Evolutionary conservation across 2,113 vertebrate genomes (phyloP).

Genomic region (Hyperopisus bebe): DNA sequence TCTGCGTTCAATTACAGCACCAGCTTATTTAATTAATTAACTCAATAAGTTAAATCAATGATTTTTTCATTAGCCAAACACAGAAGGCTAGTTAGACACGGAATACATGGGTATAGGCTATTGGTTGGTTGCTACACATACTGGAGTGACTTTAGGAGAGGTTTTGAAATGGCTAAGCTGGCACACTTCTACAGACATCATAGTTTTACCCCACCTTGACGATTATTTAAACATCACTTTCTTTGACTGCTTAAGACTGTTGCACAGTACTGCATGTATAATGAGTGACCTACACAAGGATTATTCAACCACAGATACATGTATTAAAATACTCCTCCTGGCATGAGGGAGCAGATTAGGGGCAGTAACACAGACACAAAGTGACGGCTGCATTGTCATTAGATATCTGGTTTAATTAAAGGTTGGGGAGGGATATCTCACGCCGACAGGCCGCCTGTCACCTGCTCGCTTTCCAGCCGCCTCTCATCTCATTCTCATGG

Average conservation of each 20-base stretch:
- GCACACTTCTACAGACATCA: background rate
- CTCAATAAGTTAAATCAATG: background rate
- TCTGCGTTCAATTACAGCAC: background rate
- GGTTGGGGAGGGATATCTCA: constrained; percentile 10
- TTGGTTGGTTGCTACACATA: background rate
- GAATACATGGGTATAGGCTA: background rate
- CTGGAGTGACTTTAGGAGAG: background rate
- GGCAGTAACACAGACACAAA: background rate
- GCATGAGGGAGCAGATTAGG: background rate
- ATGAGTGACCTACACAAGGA: background rate
- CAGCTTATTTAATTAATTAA: background rate
- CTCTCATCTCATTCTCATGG: background rate
- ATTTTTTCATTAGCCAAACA: background rate
- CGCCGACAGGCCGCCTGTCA: constrained; percentile 22
- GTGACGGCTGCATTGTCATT: constrained; percentile 10
- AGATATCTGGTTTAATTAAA: background rate
- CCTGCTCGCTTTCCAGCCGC: background rate
- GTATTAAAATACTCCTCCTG: background rate
- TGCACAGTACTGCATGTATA: background rate
- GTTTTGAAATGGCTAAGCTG: background rate
- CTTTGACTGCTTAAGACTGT: background rate
- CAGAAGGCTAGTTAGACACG: background rate
- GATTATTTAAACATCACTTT: background rate
- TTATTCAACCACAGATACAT: background rate
- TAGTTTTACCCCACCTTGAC: background rate